phyloP scores from a whole-genome alignment of 2,888 invertebrate species.

The Yponomeuta cagnagella region DNA sequence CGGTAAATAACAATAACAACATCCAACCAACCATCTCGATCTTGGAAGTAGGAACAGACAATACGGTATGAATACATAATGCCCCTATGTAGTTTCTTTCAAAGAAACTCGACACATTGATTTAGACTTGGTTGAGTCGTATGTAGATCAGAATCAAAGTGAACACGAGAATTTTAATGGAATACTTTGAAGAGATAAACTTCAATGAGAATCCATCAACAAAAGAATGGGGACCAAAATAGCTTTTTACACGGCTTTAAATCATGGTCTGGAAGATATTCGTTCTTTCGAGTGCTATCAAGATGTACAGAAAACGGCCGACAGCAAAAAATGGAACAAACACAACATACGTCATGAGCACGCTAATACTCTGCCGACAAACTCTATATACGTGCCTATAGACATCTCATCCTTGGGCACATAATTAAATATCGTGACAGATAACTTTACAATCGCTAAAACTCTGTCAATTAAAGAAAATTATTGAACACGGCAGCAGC shows the following conservation, averaged over 20 bases:
- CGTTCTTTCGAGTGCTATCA: background rate
- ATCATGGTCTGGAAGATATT: background rate
- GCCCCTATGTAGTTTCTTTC: background rate
- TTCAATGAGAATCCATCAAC: conserved; percentile 11
- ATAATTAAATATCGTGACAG: background rate
- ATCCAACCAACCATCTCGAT: background rate
- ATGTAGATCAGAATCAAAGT: background rate
- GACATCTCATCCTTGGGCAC: background rate
- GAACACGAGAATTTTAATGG: background rate
- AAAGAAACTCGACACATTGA: background rate
- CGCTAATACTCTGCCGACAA: background rate
- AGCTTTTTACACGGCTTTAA: conserved; percentile 10
- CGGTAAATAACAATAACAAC: background rate
- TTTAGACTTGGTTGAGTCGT: background rate
- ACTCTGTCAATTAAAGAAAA: no score
- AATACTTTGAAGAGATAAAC: conserved; percentile 6
- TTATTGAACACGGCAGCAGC: no score
- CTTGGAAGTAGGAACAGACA: background rate
- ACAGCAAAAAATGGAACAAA: background rate
- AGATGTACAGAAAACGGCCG: background rate
- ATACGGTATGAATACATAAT: background rate
- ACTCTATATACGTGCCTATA: background rate
- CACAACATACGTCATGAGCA: background rate
- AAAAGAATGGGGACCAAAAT: conserved; percentile 8
- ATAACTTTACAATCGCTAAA: background rate